These are phyloP conservation scores for Dunckerocampus dactyliophorus DNA, from an alignment of 2,113 vertebrate species.

Conservation along the genomic window DNA sequence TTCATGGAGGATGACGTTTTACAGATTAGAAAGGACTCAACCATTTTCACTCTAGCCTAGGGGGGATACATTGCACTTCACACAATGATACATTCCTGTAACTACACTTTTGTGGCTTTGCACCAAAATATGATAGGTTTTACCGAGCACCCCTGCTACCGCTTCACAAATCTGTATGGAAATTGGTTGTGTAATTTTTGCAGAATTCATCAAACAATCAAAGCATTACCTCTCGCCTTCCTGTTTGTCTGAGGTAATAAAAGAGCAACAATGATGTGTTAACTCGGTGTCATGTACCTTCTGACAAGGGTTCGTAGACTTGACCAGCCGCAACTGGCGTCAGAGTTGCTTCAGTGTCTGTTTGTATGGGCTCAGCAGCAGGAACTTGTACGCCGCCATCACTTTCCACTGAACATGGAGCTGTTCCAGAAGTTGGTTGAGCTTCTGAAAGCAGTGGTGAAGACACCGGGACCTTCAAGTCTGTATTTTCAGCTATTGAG, in stretches of 20 bases:
- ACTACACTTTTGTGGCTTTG: not conserved
- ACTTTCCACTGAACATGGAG: not conserved
- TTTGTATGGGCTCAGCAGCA: slow-evolving; percentile 16
- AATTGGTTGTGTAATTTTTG: not conserved
- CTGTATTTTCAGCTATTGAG: slow-evolving; percentile 6
- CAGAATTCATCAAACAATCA: not conserved
- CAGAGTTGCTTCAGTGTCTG: slow-evolving; percentile 19
- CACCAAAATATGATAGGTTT: not conserved
- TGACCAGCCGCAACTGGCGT: slow-evolving; percentile 17
- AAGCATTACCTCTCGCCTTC: not conserved
- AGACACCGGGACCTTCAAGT: not conserved
- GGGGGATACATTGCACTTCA: no score
- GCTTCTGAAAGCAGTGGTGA: slow-evolving; percentile 5
- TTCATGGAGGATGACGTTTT: no score
- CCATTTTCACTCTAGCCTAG: no score
- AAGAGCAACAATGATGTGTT: not conserved
- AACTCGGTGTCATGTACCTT: slow-evolving; percentile 32
- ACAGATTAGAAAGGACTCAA: no score
- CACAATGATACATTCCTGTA: not conserved
- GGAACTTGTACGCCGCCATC: slow-evolving; percentile 1
- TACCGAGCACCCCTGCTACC: not conserved
- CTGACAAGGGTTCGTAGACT: slow-evolving; percentile 20
- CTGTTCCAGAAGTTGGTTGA: slow-evolving; percentile 1
- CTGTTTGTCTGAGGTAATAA: not conserved
- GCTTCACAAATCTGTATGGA: no score